Conservation (phyloP, 2,888 invertebrate genomes). For the Agriotes lineatus region DNA sequence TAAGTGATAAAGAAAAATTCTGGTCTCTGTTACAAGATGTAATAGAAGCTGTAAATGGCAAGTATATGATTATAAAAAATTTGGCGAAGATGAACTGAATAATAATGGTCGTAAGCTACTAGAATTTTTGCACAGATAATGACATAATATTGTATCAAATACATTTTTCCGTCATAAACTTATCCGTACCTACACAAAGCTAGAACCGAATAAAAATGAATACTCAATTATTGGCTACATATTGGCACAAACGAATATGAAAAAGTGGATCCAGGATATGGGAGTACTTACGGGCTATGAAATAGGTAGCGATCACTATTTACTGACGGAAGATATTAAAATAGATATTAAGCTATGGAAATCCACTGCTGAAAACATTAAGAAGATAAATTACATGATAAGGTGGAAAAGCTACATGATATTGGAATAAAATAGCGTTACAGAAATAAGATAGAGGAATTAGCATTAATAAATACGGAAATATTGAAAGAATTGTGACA, state of each 20-base stretch:
- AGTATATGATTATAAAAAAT: no score
- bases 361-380: neutral
- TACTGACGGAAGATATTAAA: neutral
- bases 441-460: neutral
- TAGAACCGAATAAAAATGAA: no score
- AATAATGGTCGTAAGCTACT: no score
- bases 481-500: neutral
- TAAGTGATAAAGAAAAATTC: no score
- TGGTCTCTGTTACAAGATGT: no score
- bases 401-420: slow-evolving; percentile 1
- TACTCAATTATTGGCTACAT: no score
- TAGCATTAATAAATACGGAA: neutral
- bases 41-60: no score
- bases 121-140: no score
- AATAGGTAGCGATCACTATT: neutral
- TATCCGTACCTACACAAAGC: no score
- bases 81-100: no score
- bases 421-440: neutral
- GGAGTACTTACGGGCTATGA: neutral
- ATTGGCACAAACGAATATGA: neutral
- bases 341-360: neutral
- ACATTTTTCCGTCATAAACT: no score
- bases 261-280: neutral
- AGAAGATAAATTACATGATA: neutral
- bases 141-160: no score